Evolutionary conservation across 2,113 vertebrate species (phyloP), one percentile per base, ranked within the genome.

Genomic region (Podocnemis expansa): DNA sequence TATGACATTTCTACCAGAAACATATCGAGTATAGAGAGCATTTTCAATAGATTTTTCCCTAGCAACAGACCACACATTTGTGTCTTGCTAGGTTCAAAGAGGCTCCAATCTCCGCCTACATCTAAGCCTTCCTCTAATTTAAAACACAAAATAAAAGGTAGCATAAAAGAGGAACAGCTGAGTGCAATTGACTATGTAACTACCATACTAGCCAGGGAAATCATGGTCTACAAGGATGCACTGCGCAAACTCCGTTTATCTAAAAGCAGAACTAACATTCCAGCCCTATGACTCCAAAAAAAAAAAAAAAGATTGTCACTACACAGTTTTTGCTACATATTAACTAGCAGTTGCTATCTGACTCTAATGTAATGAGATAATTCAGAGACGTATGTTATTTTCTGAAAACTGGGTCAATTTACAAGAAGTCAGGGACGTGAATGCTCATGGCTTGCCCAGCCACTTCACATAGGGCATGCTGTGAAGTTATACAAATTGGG

Each of bases 241-340:
- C 93, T 96, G 93, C 84, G 84, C 95, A 96, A 96, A 94, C 96
- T 91, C 76, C 93, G 95, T 96, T 96, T 97, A 97, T 97, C 96
- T 97, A 96, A 75, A 98, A 97, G 96, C 96, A 96, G 95, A 96
- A 95, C 93, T 96, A 94, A 97, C 92, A 97, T 96, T 98, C 97
- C 97, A 97, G 97, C 88, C 90, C 91, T 78, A 63, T 85, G 94
- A 97, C 88, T 94, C 92, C 89, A 94, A 52, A 52, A 52, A 52
- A 47, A 60, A 60, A 88, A 87, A 90, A 84, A 75, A 78, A 87
- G 94, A 82, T 93, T 95, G 95, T 97, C 96, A 93, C 93, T 91
- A 93, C 94, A 94, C 1, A 51, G 88, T 70, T 84, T 91, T 87
- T 60, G 97, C 97, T 97, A 97, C 91, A 97, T 87, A 97, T 98